phyloP scores from a whole-genome alignment of 2,888 invertebrate genomes.

The Acanthococcus lagerstroemiae region DNA sequence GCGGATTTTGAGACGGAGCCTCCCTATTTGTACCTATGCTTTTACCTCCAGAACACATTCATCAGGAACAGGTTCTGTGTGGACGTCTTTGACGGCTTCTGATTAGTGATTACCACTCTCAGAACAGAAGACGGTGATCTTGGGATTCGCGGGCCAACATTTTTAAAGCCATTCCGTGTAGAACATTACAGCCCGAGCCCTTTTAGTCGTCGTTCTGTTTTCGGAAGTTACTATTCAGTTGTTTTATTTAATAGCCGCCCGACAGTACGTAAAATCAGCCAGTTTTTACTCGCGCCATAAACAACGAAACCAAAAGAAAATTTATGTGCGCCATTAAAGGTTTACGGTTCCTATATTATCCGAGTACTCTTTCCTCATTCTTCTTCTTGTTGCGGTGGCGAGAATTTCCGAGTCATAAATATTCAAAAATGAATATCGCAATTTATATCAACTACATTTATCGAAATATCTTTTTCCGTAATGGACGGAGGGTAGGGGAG shows the following conservation, averaged over 20 bases:
- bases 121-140: too few species aligned
- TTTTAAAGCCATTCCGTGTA: too few species aligned
- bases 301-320: slow-evolving; percentile 26
- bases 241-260: slow-evolving; percentile 2
- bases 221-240: too few species aligned
- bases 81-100: too few species aligned
- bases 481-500: background rate
- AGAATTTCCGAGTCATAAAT: slow-evolving; percentile 24
- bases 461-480: slow-evolving; percentile 19
- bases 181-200: too few species aligned
- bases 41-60: too few species aligned
- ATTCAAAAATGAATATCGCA: slow-evolving; percentile 26
- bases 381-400: slow-evolving; percentile 5
- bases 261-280: slow-evolving; percentile 6
- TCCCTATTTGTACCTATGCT: too few species aligned
- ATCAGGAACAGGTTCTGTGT: too few species aligned
- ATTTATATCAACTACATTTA: slow-evolving; percentile 27
- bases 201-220: too few species aligned
- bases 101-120: too few species aligned
- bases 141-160: too few species aligned
- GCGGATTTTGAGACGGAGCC: too few species aligned
- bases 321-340: slow-evolving; percentile 25
- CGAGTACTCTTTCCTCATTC: slow-evolving; percentile 3
- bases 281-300: slow-evolving; percentile 23
- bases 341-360: slow-evolving; percentile 26